These are phyloP conservation scores for Venusia cambrica DNA, from an alignment of 2,888 invertebrate species.

Conservation along the genomic window DNA sequence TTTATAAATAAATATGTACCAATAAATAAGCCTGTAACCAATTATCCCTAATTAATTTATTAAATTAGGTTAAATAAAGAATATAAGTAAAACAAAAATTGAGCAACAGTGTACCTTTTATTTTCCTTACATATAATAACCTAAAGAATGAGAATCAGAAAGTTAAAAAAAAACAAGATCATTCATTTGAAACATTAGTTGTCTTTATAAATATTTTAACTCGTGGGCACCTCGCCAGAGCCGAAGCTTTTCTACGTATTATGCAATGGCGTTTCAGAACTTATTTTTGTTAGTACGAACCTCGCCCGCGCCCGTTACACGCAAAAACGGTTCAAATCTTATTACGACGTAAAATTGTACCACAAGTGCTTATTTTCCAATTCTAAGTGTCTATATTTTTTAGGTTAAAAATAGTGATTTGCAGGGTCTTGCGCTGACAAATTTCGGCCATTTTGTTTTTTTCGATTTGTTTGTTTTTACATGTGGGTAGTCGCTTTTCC, in stretches of 20 bases:
- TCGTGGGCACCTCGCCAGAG: slow-evolving; percentile 39
- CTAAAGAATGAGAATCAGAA: too few relatives aligned
- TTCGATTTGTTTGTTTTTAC: slow-evolving; percentile 43
- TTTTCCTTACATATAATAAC: too few relatives aligned
- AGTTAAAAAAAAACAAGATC: too few relatives aligned
- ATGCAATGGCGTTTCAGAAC: slow-evolving; percentile 70
- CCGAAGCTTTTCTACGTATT: slow-evolving; percentile 73
- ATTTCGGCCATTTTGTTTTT: slow-evolving; percentile 44
- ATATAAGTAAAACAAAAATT: too few relatives aligned
- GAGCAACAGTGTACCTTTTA: too few relatives aligned
- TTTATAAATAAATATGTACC: too few relatives aligned
- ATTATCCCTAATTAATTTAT: too few relatives aligned
- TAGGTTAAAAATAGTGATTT: slow-evolving; percentile 1
- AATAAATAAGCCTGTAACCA: too few relatives aligned
- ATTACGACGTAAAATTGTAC: slow-evolving; percentile 24
- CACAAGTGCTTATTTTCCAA: slow-evolving; percentile 21
- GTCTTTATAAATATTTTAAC: slow-evolving; percentile 36
- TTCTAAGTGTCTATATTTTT: slow-evolving; percentile 6
- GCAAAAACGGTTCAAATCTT: slow-evolving; percentile 20
- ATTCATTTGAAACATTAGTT: slow-evolving; percentile 5
- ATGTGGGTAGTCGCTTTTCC: slow-evolving; percentile 41
- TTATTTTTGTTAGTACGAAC: slow-evolving; percentile 74
- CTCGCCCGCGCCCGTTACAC: slow-evolving; percentile 46
- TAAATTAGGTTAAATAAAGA: too few relatives aligned
- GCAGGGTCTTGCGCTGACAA: slow-evolving; percentile 30